Evolutionary conservation across 2,797 vertebrate genomes (phyloP), one percentile per base, ranked within the genome.

Genomic region (Tokudaia muenninki): DNA sequence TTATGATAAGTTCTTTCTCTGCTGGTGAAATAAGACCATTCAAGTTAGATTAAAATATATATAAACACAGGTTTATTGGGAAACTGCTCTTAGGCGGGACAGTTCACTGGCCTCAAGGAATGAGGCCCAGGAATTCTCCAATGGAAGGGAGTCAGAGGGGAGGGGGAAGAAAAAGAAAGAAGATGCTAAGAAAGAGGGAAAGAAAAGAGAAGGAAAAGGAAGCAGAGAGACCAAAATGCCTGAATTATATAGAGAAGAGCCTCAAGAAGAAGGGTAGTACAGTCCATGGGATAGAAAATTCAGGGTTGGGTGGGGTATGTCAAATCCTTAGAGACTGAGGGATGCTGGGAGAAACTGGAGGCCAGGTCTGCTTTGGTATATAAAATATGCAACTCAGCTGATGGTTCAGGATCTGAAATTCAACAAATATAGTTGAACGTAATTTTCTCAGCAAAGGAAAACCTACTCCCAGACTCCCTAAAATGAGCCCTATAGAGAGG

Each of bases 401-500:
- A 72, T 72, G 67, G n/a, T 37, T 37, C 67, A 21, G 67, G n/a
- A 17, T 37, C 17, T 72, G 67, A 72, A 37, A 72, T 72, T 34
- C 3, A 72, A 72, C 34, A 37, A 37, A 72, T 21, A 37, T 92
- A 34, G 57, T 74, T 75, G 37, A 11, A 83, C 55, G 84, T 70
- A 70, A 81, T 94, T 96, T 92, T 93, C 79, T 63, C 47, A 65
- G 89, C n/a, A 87, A 29, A 94, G 22, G 34, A 92, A 75, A 37
- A 70, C 87, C 72, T 95, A 57, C 70, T 94, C 37, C 70, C 59
- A 96, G 17, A 44, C 93, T 95, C 70, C 55, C 41, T 94, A 52
- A 90, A 94, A 92, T 95, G 80, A 84, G 92, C 91, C 95, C 92
- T 91, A 92, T 95, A 89, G 59, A 29, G 74, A 67, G 78, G 77